A percentile compares a stretch with the other conserved stretches of the same genome.
Evolutionary conservation across 2,113 vertebrate genomes (phyloP).

Genomic region (Sitta europaea): DNA sequence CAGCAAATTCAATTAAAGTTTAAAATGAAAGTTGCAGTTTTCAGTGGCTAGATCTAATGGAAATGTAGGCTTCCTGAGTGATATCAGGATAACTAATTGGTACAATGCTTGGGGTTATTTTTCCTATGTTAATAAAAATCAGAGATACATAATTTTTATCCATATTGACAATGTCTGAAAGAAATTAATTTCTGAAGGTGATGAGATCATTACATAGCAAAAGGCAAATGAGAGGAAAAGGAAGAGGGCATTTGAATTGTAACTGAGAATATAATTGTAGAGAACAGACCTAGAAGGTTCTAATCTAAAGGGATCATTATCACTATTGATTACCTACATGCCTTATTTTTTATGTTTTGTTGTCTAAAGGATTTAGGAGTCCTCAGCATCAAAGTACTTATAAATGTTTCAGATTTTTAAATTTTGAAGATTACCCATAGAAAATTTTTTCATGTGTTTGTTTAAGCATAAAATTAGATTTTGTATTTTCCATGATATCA

Average conservation of each 20-base stretch:
- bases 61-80: background rate
- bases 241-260: background rate
- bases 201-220: background rate
- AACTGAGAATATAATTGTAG: background rate
- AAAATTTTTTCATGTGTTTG: background rate
- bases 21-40: background rate
- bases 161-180: background rate
- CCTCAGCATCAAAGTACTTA: background rate
- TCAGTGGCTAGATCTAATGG: background rate
- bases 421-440: background rate
- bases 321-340: background rate
- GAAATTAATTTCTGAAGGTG: background rate
- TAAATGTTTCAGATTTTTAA: background rate
- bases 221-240: background rate
- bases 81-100: background rate
- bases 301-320: background rate
- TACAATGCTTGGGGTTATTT: background rate
- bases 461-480: background rate
- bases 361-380: background rate
- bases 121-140: background rate
- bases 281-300: background rate
- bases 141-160: background rate
- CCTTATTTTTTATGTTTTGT: background rate
- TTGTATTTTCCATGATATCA: background rate
- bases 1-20: slow-evolving; percentile 10